A percentile compares a stretch with the other conserved stretches of the same genome.
Conservation (phyloP, 1,140 invertebrate species). For the Cydia amplana region DNA sequence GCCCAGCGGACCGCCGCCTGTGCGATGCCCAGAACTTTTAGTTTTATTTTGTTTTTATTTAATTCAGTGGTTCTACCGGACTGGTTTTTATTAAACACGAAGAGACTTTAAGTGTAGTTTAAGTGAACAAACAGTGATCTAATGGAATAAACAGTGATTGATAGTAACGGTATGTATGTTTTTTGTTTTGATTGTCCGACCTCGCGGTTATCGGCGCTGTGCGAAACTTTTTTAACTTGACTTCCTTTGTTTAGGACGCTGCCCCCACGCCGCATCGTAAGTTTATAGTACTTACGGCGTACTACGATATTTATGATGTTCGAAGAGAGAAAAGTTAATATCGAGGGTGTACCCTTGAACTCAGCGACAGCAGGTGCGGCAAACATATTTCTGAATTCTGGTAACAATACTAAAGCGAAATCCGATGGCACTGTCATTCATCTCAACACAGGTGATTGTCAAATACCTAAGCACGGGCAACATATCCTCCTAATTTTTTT, state of each 20-base stretch:
- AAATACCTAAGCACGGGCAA: conserved; percentile 34
- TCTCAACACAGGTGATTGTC: conserved; percentile 70
- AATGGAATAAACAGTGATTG: conserved; percentile 27
- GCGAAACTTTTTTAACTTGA: conserved; percentile 67
- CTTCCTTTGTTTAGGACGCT: conserved; percentile 73
- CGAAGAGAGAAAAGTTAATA: conserved; percentile 66
- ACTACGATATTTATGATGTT: conserved; percentile 68
- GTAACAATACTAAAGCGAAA: conserved; percentile 66
- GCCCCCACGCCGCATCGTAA: conserved; percentile 65
- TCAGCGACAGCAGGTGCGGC: conserved; percentile 65
- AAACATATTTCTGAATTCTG: conserved; percentile 73
- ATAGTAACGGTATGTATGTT: conserved; percentile 53
- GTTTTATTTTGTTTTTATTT: conserved; percentile 68
- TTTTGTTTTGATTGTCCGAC: conserved; percentile 64
- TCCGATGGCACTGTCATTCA: conserved; percentile 70
- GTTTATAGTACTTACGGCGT: conserved; percentile 53
- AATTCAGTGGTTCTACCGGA: conserved; percentile 44
- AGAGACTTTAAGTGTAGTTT: conserved; percentile 22
- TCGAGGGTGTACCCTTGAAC: conserved; percentile 70
- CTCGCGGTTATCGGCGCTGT: conserved; percentile 61
- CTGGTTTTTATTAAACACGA: conserved; percentile 28
- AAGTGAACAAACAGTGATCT: conserved; percentile 12
- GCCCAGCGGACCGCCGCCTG: conserved; percentile 17
- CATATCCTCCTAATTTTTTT: background rate
- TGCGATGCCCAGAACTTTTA: conserved; percentile 17